These are phyloP conservation scores for Sander vitreus DNA, from an alignment of 2,113 vertebrate genomes.

Conservation along the genomic window DNA sequence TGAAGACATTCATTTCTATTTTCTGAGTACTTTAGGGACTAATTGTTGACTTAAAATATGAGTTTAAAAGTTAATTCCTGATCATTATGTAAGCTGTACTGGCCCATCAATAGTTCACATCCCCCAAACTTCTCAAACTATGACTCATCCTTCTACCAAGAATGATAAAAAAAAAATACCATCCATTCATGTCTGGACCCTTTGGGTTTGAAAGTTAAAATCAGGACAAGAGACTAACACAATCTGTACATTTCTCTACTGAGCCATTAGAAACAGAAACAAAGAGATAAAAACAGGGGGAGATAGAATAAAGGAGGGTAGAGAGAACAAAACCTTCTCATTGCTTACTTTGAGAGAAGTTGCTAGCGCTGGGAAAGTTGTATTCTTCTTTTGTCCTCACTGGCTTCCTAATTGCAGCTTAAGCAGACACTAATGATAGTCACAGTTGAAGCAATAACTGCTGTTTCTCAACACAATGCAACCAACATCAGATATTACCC, in stretches of 20 bases:
- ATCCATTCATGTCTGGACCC: constrained; percentile 40
- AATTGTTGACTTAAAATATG: neutral
- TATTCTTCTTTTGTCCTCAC: constrained; percentile 43
- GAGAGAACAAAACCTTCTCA: neutral
- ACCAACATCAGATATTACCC: constrained; percentile 17
- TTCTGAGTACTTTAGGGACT: constrained; percentile 1
- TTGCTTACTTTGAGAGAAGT: constrained; percentile 45
- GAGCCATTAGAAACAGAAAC: constrained; percentile 27
- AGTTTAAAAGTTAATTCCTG: neutral
- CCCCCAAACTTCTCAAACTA: constrained; percentile 11
- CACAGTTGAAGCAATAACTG: constrained; percentile 36
- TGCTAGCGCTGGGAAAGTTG: constrained; percentile 38
- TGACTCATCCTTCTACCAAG: constrained; percentile 20
- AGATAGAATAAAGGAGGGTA: constrained; percentile 7
- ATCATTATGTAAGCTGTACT: constrained; percentile 1
- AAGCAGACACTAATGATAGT: constrained; percentile 45
- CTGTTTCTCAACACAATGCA: constrained; percentile 22
- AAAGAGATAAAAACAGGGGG: constrained; percentile 24
- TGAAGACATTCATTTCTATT: neutral
- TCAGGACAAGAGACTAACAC: constrained; percentile 47
- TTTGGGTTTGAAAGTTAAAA: constrained; percentile 45
- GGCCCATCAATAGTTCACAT: neutral
- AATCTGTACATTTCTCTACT: constrained; percentile 39
- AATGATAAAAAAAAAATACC: constrained; percentile 37
- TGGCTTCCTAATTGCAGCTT: constrained; percentile 39